A percentile compares a stretch with the other conserved stretches of the same genome.
These are phyloP conservation scores for Periophthalmus modestus DNA, from an alignment of 2,113 vertebrate genomes.

Conservation along the genomic window DNA sequence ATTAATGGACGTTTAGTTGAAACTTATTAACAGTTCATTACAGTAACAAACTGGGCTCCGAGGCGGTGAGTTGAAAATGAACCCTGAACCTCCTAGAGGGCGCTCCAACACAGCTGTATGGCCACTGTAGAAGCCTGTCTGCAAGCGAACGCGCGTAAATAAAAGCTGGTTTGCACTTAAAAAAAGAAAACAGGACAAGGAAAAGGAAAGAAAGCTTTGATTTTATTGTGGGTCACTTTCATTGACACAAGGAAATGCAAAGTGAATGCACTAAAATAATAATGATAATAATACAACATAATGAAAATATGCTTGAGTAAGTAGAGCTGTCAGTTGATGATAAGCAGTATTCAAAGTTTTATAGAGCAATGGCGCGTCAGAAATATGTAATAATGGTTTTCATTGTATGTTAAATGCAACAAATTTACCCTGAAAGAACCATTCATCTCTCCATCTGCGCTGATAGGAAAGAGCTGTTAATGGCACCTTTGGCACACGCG, in stretches of 20 bases:
- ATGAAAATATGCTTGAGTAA: too few species aligned
- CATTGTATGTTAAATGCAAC: not conserved
- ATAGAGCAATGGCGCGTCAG: not conserved
- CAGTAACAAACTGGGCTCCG: not conserved
- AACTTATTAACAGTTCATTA: not conserved
- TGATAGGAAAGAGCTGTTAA: slow-evolving; percentile 13
- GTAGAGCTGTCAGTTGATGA: too few species aligned
- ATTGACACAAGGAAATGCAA: not conserved
- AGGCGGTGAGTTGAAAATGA: not conserved
- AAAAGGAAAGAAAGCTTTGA: not conserved
- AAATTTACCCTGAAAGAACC: not conserved
- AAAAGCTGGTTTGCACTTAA: not conserved
- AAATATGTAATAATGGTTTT: not conserved
- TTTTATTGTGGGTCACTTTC: not conserved
- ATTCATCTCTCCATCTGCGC: not conserved
- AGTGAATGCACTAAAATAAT: not conserved
- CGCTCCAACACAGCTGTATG: slow-evolving; percentile 74
- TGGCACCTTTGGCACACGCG: slow-evolving; percentile 29
- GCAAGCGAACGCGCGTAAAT: not conserved
- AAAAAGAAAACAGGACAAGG: not conserved
- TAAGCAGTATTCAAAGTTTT: not conserved
- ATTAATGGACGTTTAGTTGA: not conserved
- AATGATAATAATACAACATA: too few species aligned
- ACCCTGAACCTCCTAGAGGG: slow-evolving; percentile 66
- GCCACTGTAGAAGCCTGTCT: not conserved